Percentiles rank a stretch among this genome's conserved stretches.
phyloP scores from a whole-genome alignment of 2,888 invertebrate genomes.

The Dexiosoma caninum region DNA sequence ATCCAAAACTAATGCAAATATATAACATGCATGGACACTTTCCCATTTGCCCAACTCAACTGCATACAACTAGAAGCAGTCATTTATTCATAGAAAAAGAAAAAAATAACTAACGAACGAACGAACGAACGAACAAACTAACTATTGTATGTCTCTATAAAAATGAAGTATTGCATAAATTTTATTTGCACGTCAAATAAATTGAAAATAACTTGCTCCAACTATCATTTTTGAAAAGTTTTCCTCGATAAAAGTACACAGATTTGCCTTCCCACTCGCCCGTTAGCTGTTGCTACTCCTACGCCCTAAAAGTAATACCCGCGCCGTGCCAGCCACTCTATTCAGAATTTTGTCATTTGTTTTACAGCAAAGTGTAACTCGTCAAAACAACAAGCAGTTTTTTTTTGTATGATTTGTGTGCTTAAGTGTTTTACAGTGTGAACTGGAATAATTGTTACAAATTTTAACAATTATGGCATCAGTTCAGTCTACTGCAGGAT shows the following conservation, averaged over 20 bases:
- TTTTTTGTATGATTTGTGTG: slow-evolving; percentile 34
- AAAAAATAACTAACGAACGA: no score
- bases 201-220: slow-evolving; percentile 46
- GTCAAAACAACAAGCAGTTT: slow-evolving; percentile 35
- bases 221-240: slow-evolving; percentile 25
- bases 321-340: not conserved
- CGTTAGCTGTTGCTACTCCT: not conserved
- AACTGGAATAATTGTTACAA: not conserved
- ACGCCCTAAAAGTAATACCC: not conserved
- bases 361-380: slow-evolving; percentile 34
- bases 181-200: slow-evolving; percentile 61
- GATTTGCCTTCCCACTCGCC: not conserved
- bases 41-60: not conserved
- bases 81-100: slow-evolving; percentile 24
- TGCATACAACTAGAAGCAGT: not conserved
- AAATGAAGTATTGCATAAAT: slow-evolving; percentile 60
- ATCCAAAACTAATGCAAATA: no score
- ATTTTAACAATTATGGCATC: not conserved
- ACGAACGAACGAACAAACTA: not conserved
- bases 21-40: no score
- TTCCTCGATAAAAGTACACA: not conserved
- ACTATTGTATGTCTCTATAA: no score
- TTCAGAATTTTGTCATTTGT: slow-evolving; percentile 41
- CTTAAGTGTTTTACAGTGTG: not conserved
- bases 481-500: no score